These are phyloP conservation scores for Tipula lateralis DNA, from an alignment of 2,888 invertebrate species.

Conservation along the genomic window DNA sequence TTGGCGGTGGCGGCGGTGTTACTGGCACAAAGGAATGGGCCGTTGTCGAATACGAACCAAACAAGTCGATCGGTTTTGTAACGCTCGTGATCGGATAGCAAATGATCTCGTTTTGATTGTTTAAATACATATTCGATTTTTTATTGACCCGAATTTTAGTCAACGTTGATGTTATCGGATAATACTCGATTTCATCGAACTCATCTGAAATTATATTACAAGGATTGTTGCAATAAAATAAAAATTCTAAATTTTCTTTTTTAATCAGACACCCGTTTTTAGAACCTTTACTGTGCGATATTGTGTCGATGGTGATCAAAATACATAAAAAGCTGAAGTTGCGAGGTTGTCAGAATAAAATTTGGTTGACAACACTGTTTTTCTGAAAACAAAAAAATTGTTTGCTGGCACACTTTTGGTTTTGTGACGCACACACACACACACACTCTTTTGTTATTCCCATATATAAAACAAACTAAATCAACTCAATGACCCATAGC, in stretches of 20 bases:
- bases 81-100: slow-evolving; percentile 57
- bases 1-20: slow-evolving; percentile 67
- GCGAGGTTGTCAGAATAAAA: background rate
- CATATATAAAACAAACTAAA: background rate
- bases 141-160: slow-evolving; percentile 68
- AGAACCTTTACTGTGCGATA: background rate
- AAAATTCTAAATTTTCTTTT: background rate
- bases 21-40: slow-evolving; percentile 55
- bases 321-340: background rate
- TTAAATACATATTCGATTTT: slow-evolving; percentile 31
- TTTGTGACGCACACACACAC: slow-evolving; percentile 5
- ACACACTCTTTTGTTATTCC: background rate
- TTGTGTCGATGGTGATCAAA: background rate
- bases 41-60: slow-evolving; percentile 57
- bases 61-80: slow-evolving; percentile 46
- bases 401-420: background rate
- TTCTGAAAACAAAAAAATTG: background rate
- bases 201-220: slow-evolving; percentile 58
- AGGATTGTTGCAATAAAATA: background rate
- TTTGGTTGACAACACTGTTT: background rate
- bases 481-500: background rate
- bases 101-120: slow-evolving; percentile 53
- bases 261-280: background rate
- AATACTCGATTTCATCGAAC: slow-evolving; percentile 69
- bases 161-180: slow-evolving; percentile 73